A percentile compares a stretch with the other conserved stretches of the same genome.
Evolutionary conservation across 2,888 invertebrate species (phyloP).

Genomic region (Taphrorychus bicolor): DNA sequence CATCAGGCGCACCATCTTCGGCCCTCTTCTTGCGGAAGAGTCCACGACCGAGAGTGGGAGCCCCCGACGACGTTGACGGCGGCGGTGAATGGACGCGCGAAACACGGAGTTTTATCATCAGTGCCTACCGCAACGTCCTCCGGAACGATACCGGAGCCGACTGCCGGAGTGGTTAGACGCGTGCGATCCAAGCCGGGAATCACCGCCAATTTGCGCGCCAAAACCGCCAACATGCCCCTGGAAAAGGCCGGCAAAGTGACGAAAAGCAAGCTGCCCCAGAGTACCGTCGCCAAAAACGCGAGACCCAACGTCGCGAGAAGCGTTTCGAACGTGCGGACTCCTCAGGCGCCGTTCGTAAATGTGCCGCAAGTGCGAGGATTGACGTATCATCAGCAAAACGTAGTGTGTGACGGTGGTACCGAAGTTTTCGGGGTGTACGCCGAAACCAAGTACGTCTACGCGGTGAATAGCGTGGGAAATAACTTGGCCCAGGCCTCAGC

Average conservation of each 20-base stretch:
- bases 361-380: slow-evolving; percentile 11
- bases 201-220: slow-evolving; percentile 29
- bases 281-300: background rate
- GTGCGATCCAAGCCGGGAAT: slow-evolving; percentile 16
- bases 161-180: slow-evolving; percentile 31
- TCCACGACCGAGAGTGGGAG: slow-evolving; percentile 52
- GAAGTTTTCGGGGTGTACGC: slow-evolving; percentile 54
- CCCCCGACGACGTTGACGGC: slow-evolving; percentile 49
- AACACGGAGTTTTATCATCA: slow-evolving; percentile 46
- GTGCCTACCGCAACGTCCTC: slow-evolving; percentile 54
- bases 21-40: slow-evolving; percentile 43
- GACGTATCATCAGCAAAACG: slow-evolving; percentile 32
- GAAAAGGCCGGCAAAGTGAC: slow-evolving; percentile 9
- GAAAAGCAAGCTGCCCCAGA: slow-evolving; percentile 30
- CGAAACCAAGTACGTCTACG: slow-evolving; percentile 65
- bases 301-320: background rate
- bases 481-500: slow-evolving; percentile 65
- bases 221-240: slow-evolving; percentile 17
- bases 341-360: background rate
- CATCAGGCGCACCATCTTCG: slow-evolving; percentile 43
- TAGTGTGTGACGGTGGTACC: slow-evolving; percentile 42
- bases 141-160: slow-evolving; percentile 43
- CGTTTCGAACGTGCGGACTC: background rate
- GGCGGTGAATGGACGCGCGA: slow-evolving; percentile 27
- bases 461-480: slow-evolving; percentile 59